Evolutionary conservation across 30 jellyfish, hydroid and myxozoan species (phyloP), one percentile per base, ranked within the genome.

Genomic region (Phacellophora camtschatica): DNA sequence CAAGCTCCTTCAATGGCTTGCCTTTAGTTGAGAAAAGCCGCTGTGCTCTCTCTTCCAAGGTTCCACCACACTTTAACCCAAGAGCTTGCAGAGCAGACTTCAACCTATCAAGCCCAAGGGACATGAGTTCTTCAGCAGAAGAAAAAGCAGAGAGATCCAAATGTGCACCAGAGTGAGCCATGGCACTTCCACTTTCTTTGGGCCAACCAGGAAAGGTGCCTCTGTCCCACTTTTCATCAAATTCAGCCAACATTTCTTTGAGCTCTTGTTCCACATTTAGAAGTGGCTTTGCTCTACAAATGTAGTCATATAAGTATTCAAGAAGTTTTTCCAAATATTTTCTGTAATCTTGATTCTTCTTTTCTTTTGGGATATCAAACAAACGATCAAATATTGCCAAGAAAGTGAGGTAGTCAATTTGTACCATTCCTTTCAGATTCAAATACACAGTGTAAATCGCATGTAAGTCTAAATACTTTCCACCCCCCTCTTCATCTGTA

Each of bases 151-250:
- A 86, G 23, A 92, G 86, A 76, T 92, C 97, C 70, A 92, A 70
- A 64, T 77, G 98, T 4, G 96, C 97, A 41, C 97, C 96, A 13
- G 97, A 63, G 51, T 82, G 98, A 13, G 96, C 70, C 18, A 92
- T 74, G 11, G 95, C 98, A 81, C 98, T 92, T 35, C 98, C 95
- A 63, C 95, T 86, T 69, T 92, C 98, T 72, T 92, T 92, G 15
- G 99, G 96, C 99, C 99, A 94, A 22, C 99, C 99, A 31, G 93
- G 90, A 51, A 94, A 94, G n/a, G 63, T 66, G 15, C 99, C 99
- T n/a, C 46, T 68, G 1, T 71, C 91, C 89, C 90, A 94, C 16
- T 88, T 78, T 34, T 55, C 77, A 12, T 94, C 95, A 88, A 86
- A 94, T 22, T 87, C 99, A 15, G 55, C 87, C 27, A 72, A 35